phyloP scores from a whole-genome alignment of 2,113 vertebrate genomes.

The Synodontis membranacea region DNA sequence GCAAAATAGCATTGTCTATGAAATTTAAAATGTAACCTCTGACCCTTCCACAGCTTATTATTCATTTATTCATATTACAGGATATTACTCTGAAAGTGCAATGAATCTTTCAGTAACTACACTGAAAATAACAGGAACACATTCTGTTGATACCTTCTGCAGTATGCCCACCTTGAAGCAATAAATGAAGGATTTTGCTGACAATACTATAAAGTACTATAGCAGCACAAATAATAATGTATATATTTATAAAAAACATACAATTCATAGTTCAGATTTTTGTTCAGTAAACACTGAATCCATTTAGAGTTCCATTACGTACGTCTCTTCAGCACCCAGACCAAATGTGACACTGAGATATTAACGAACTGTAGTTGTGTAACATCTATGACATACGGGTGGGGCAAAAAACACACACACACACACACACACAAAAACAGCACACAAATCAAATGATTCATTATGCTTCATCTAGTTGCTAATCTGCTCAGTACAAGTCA shows the following conservation, averaged over 20 bases:
- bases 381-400: constrained; percentile 31
- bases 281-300: not conserved
- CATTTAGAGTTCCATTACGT: not conserved
- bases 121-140: not conserved
- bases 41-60: not conserved
- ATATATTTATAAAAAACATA: too few relatives aligned
- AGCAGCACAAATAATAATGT: not conserved
- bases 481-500: constrained; percentile 58
- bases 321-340: not conserved
- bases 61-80: not conserved
- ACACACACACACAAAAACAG: too few relatives aligned
- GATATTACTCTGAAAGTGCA: not conserved
- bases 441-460: constrained; percentile 41
- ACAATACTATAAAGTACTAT: not conserved
- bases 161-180: too few relatives aligned
- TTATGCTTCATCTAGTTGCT: constrained; percentile 45
- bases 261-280: not conserved
- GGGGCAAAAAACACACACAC: constrained; percentile 26
- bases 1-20: constrained; percentile 2
- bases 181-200: not conserved
- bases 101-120: constrained; percentile 2
- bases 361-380: constrained; percentile 30
- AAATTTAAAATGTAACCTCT: not conserved
- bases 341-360: constrained; percentile 7
- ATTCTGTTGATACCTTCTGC: not conserved